These are phyloP conservation scores for Eupithecia inturbata DNA, from an alignment of 2,888 invertebrate genomes.

Conservation along the genomic window DNA sequence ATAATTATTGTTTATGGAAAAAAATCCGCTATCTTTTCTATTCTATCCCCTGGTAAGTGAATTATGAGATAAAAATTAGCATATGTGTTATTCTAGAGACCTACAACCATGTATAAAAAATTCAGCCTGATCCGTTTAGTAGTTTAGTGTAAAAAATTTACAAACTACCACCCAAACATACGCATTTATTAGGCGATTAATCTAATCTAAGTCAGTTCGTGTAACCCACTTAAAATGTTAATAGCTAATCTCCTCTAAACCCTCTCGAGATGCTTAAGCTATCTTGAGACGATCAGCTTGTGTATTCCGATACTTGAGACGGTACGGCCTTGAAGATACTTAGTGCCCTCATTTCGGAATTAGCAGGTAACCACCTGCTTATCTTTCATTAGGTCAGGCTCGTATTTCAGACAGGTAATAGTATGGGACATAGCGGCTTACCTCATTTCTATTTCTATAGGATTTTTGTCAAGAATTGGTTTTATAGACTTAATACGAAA, in stretches of 20 bases:
- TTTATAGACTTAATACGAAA: background rate
- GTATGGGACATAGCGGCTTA: background rate
- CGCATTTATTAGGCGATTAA: background rate
- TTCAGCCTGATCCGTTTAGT: no score
- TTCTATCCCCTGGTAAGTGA: no score
- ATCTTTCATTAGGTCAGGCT: background rate
- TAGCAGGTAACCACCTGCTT: slow-evolving; percentile 7
- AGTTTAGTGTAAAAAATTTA: background rate
- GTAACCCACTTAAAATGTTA: background rate
- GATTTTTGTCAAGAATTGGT: background rate
- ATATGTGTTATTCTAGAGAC: no score
- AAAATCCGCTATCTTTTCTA: no score
- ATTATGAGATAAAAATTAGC: no score
- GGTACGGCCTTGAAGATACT: slow-evolving; percentile 1
- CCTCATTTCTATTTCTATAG: background rate
- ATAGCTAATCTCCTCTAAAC: slow-evolving; percentile 9
- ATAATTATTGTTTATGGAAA: no score
- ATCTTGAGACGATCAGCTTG: slow-evolving; percentile 16
- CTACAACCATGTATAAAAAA: no score
- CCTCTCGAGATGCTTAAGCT: slow-evolving; percentile 14
- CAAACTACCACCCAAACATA: background rate
- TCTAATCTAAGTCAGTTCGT: background rate
- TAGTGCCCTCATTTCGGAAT: slow-evolving; percentile 6
- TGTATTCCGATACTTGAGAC: slow-evolving; percentile 18
- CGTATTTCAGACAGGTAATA: background rate